Evolutionary conservation across 2,113 vertebrate species (phyloP).

Genomic region (Ahaetulla prasina): DNA sequence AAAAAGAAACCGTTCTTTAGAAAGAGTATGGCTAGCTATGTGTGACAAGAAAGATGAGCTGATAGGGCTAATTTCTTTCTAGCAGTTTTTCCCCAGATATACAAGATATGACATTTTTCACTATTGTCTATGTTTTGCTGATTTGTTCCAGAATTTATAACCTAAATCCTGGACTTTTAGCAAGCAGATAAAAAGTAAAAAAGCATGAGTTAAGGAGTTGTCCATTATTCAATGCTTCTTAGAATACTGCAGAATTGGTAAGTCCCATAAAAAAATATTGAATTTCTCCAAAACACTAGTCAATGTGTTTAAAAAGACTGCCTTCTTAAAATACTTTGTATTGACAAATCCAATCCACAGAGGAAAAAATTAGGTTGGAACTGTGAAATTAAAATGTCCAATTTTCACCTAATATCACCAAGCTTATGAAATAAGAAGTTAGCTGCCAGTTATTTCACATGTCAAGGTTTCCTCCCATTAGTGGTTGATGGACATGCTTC

Average conservation of each 20-base stretch:
- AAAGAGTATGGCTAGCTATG: background rate
- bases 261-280: background rate
- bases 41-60: slow-evolving; percentile 17
- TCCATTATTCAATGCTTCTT: background rate
- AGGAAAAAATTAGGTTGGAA: background rate
- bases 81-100: background rate
- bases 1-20: background rate
- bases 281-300: background rate
- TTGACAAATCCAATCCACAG: background rate
- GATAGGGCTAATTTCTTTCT: background rate
- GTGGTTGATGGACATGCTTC: background rate
- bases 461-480: background rate
- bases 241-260: background rate
- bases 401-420: background rate
- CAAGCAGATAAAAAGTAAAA: slow-evolving; percentile 6
- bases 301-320: background rate
- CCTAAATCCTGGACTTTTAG: background rate
- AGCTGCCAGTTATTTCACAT: background rate
- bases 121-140: background rate
- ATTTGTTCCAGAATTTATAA: background rate
- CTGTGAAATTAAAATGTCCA: background rate
- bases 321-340: background rate
- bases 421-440: background rate
- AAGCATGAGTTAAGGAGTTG: background rate
- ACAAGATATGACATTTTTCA: background rate